Evolutionary conservation across 2,113 vertebrate genomes (phyloP), one percentile per base, ranked within the genome.

Genomic region (Protobothrops flavoviridis): DNA sequence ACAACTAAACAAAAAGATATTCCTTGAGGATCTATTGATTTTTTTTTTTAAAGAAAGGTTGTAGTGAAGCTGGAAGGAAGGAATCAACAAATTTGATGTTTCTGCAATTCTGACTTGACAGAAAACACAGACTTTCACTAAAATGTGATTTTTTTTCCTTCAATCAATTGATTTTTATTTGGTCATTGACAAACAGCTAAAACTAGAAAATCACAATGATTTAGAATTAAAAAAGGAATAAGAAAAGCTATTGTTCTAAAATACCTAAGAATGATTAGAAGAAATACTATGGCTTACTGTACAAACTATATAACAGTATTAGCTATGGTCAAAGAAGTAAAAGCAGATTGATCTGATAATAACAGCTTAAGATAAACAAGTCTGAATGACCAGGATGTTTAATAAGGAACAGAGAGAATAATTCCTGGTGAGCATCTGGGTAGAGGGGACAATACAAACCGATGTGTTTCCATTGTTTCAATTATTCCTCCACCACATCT

Each of bases 1-100:
- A 92, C 85, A 53, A 39, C 92, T 94, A 94, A 96, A 91, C 20
- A 92, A 95, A 96, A 93, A 95, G 50, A 45, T 94, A 87, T 91
- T 95, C 93, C 95, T 97, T 96, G 55, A 64, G 94, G 95, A 96
- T 94, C 95, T 96, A 95, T 97, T 96, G 95, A 96, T 95, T 93
- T 59, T 52, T 48, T 45, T 48, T 48, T 6, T 48, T 1, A 48
- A 50, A 50, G 43, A 94, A 93, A 93, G 43, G 95, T 97, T 56
- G 95, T 97, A 97, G 0, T 1, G 4, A 33, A 4, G 3, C 12
- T 33, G 17, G 7, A 81, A 26, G 5, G 33, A 45, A 97, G 96
- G 96, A 96, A 97, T 94, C 97, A 93, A 92, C 92, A 95, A 93
- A 96, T 95, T 55, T 95, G 91, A 89, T 96, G 91, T 93, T 92